Percentiles rank a stretch among this genome's conserved stretches.
phyloP scores from a whole-genome alignment of 2,888 invertebrate genomes.

The Machimus atricapillus region DNA sequence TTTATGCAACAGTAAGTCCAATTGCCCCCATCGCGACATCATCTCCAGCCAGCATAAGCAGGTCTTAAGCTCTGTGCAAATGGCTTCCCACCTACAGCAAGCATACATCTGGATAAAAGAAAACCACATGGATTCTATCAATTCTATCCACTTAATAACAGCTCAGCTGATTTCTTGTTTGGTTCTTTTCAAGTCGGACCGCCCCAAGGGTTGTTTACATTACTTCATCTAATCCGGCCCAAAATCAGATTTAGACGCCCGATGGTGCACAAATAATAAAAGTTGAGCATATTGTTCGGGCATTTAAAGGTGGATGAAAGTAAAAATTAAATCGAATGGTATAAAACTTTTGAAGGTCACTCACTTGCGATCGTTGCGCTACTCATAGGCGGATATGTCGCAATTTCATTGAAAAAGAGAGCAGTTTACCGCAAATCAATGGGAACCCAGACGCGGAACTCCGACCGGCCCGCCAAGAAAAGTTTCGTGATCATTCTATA shows the following conservation, averaged over 20 bases:
- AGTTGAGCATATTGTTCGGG: background rate
- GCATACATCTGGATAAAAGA: background rate
- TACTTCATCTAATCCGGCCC: background rate
- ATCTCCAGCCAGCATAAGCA: background rate
- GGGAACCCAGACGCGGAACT: constrained; percentile 24
- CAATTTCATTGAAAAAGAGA: constrained; percentile 27
- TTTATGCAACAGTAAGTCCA: background rate
- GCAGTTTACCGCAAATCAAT: constrained; percentile 18
- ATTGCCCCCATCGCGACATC: background rate
- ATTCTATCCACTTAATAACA: background rate
- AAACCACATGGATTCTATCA: background rate
- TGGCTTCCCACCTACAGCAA: background rate
- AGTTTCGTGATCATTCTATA: constrained; percentile 25
- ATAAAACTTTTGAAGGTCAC: constrained; percentile 16
- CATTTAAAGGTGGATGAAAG: background rate
- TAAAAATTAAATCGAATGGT: background rate
- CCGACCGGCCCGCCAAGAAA: background rate
- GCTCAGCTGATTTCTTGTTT: background rate
- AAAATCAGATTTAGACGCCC: background rate
- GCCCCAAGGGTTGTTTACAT: constrained; percentile 12
- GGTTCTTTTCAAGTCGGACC: background rate
- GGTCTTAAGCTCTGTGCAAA: background rate
- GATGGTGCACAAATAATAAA: background rate
- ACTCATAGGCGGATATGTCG: constrained; percentile 19
- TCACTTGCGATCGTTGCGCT: background rate